Evolutionary conservation across 2,113 vertebrate genomes (phyloP).

Genomic region (Taurulus bubalis): DNA sequence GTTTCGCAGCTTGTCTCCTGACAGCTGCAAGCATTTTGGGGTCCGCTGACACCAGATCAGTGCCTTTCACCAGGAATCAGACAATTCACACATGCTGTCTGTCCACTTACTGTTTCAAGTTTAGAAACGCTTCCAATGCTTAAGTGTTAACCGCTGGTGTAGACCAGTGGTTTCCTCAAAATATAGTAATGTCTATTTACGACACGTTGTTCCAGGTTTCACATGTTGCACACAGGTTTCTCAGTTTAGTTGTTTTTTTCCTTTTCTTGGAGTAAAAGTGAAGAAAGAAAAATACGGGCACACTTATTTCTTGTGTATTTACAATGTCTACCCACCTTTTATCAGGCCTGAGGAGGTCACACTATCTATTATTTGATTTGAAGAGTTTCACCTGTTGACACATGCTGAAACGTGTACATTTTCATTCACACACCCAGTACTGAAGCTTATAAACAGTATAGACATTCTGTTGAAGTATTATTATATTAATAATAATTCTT

Average conservation of each 20-base stretch:
- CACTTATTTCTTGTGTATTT: neutral
- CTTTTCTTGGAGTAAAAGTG: too few relatives aligned
- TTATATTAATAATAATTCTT: too few relatives aligned
- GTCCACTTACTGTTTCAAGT: neutral
- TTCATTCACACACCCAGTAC: neutral
- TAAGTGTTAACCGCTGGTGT: neutral
- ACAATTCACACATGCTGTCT: neutral
- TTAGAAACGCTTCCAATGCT: neutral
- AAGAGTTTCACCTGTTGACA: too few relatives aligned
- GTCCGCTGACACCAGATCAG: neutral
- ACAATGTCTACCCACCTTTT: neutral
- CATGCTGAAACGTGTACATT: neutral
- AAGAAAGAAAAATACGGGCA: neutral
- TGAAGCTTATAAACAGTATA: neutral
- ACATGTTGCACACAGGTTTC: too few relatives aligned
- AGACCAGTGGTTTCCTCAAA: neutral
- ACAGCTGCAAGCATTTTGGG: neutral
- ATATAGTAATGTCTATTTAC: neutral
- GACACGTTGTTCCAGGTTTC: neutral
- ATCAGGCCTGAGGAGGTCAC: too few relatives aligned
- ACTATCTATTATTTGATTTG: too few relatives aligned
- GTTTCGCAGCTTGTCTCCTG: neutral
- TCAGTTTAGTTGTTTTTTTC: neutral
- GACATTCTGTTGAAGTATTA: neutral
- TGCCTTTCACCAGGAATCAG: neutral